Evolutionary conservation across 2,888 invertebrate genomes (phyloP), one percentile per base, ranked within the genome.

Genomic region (Argynnis bischoffii): DNA sequence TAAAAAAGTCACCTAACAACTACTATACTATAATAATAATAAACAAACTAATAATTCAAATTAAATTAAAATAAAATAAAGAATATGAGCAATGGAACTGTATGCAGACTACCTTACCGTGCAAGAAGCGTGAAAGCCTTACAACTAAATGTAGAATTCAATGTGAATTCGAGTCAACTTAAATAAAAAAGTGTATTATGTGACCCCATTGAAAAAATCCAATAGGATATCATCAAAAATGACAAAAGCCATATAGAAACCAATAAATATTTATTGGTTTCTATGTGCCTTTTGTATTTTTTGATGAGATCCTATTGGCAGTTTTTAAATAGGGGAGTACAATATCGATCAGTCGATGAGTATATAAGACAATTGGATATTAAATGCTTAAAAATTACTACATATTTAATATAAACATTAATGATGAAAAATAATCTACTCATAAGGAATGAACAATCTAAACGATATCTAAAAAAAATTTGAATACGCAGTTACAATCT

Each of bases 391-490:
- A 80, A n/a, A 83, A 80, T 78, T 81, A 82, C 65, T 72, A 73
- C 75, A 80, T 75, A 77, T 78, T 79, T 83, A 41, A 41, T 81
- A 48, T 59, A 59, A 59, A 59, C 74, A 79, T 83, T 82, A 77
- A 79, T 76, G 81, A 79, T 77, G 77, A 78, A 83, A 64, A 79
- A 82, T 81, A 84, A 72, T 72, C 86, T 89, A 89, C 82, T 80
- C 85, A 82, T 85, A 88, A 89, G 88, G 88, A 90, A 90, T 90
- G 88, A 85, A 88, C 81, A 84, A 79, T 84, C 79, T 80, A 82
- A 82, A 80, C 79, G 72, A 35, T 6, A 35, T 35, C 35, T 41
- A 41, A 71, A 75, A 67, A 64, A 47, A 70, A 68, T 64, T 50
- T 78, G 70, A 74, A 75, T 74, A 72, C 63, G 64, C 69, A 80